These are phyloP conservation scores for Drosophila phalerata DNA, from an alignment of 2,888 invertebrate species.

Conservation along the genomic window DNA sequence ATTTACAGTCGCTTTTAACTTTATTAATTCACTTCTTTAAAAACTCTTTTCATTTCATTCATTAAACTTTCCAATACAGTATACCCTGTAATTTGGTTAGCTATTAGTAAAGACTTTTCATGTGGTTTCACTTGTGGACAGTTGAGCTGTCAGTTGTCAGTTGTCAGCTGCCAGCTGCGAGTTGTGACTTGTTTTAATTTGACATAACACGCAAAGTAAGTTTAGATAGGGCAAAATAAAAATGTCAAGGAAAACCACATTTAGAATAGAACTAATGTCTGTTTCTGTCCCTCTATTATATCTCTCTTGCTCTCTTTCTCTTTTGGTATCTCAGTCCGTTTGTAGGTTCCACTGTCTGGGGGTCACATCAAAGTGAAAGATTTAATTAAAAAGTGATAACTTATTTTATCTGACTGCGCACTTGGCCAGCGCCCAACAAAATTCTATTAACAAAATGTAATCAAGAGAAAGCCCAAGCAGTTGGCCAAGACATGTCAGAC, in stretches of 20 bases:
- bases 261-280: not conserved
- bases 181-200: conserved; percentile 5
- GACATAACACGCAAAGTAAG: conserved; percentile 13
- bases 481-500: conserved; percentile 32
- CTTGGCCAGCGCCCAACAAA: conserved; percentile 54
- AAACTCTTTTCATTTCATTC: no score
- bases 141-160: conserved; percentile 9
- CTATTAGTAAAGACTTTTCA: conserved; percentile 18
- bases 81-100: conserved; percentile 17
- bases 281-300: not conserved
- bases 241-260: conserved; percentile 24
- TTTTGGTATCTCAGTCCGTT: not conserved
- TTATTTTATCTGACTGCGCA: conserved; percentile 51
- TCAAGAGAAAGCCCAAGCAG: conserved; percentile 54
- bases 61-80: not conserved
- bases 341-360: conserved; percentile 5
- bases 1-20: no score
- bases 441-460: conserved; percentile 74
- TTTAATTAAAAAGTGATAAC: conserved; percentile 79
- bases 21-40: no score
- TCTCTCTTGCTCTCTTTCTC: not conserved
- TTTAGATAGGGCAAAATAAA: not conserved
- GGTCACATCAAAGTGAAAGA: conserved; percentile 70
- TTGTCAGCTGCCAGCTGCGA: conserved; percentile 19
- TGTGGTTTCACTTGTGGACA: conserved; percentile 8